Conservation (phyloP, 2,888 invertebrate genomes). For the Piscicola geometra region DNA sequence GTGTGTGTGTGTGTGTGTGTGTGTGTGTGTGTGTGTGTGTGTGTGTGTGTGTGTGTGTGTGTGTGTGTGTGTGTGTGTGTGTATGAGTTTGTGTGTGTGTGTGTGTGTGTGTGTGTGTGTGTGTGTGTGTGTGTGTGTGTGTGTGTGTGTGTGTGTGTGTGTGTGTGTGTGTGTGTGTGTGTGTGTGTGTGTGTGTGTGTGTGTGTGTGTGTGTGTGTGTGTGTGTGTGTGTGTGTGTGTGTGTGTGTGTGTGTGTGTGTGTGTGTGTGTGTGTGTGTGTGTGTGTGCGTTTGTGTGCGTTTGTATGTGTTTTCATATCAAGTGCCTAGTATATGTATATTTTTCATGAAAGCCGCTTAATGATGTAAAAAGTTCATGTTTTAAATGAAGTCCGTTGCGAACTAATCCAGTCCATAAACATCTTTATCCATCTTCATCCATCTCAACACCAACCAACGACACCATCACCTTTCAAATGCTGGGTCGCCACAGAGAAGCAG, state of each 20-base stretch:
- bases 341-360: too few relatives aligned
- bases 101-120: not conserved
- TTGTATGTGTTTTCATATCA: too few relatives aligned
- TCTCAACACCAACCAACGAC: too few relatives aligned
- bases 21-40: not conserved
- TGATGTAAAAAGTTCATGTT: too few relatives aligned
- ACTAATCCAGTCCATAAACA: not conserved
- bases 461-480: too few relatives aligned
- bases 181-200: slow-evolving; percentile 17
- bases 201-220: not conserved
- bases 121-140: not conserved
- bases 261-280: not conserved
- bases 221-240: slow-evolving; percentile 28
- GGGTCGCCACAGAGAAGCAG: too few relatives aligned
- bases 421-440: too few relatives aligned
- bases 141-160: slow-evolving; percentile 2
- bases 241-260: slow-evolving; percentile 12
- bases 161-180: slow-evolving; percentile 5
- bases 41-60: not conserved
- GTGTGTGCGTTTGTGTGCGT: too few relatives aligned
- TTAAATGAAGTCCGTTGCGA: not conserved
- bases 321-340: too few relatives aligned
- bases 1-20: too few relatives aligned
- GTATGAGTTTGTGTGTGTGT: not conserved
- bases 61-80: not conserved